These are phyloP conservation scores for Coracopsis vasa DNA, from an alignment of 2,113 vertebrate genomes.

Conservation along the genomic window DNA sequence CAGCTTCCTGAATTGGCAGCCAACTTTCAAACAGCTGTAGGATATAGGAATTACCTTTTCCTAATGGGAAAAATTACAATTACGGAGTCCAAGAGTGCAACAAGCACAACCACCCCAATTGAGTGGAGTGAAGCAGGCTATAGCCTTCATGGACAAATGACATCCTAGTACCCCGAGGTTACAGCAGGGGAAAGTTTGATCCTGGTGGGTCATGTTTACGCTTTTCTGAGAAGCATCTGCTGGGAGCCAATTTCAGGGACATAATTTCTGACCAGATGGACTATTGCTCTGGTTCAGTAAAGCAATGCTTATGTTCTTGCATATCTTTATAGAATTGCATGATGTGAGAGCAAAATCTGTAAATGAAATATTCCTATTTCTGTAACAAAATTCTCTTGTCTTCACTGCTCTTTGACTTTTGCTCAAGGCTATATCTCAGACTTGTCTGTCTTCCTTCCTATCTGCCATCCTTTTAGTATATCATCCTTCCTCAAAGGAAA, in stretches of 20 bases:
- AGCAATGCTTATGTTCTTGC: neutral
- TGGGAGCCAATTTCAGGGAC: neutral
- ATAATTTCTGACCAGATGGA: neutral
- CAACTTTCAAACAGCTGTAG: neutral
- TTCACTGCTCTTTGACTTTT: neutral
- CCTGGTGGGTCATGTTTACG: neutral
- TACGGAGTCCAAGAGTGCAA: neutral
- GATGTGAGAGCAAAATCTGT: neutral
- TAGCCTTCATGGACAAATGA: neutral
- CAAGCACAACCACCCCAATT: rapidly evolving
- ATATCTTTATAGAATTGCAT: neutral
- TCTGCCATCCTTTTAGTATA: neutral
- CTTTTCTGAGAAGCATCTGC: neutral
- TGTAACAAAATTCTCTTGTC: neutral
- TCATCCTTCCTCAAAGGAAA: neutral
- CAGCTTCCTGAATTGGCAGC: neutral
- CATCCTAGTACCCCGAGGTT: neutral
- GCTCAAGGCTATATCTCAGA: rapidly evolving
- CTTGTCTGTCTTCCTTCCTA: neutral
- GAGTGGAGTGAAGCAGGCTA: neutral
- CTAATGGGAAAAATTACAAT: neutral
- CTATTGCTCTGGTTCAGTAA: neutral
- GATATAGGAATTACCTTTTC: neutral
- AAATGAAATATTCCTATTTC: neutral
- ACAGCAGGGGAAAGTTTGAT: neutral